Evolutionary conservation across 2,113 vertebrate genomes (phyloP).

Genomic region (Ascaphus truei): DNA sequence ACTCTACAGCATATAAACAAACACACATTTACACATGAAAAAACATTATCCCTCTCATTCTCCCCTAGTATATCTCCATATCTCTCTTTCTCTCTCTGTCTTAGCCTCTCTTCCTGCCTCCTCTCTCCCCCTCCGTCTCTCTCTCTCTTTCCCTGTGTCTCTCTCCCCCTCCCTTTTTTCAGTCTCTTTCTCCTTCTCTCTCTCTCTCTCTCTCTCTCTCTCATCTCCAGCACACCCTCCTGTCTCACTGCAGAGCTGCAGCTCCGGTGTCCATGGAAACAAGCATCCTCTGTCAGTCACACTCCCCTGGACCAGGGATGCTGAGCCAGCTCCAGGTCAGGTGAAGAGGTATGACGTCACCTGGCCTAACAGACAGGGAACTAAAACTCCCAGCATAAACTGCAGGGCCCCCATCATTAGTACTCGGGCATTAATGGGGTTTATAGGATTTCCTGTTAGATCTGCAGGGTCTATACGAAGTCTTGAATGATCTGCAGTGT

Average conservation of each 20-base stretch:
- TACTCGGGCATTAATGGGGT: no score
- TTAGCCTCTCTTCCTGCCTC: neutral
- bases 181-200: conserved; percentile 39
- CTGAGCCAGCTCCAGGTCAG: conserved; percentile 42
- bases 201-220: conserved; percentile 33
- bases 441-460: no score
- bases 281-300: conserved; percentile 51
- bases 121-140: conserved; percentile 30
- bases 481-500: no score
- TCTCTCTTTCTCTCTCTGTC: neutral
- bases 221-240: no score
- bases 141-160: conserved; percentile 36
- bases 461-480: no score
- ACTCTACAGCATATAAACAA: no score
- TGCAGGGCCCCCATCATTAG: no score
- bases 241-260: conserved; percentile 19
- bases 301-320: conserved; percentile 49
- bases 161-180: conserved; percentile 45
- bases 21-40: no score
- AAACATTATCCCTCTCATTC: no score
- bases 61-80: neutral
- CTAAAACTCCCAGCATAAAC: neutral
- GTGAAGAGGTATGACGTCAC: conserved; percentile 37
- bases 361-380: conserved; percentile 23
- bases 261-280: no score